Evolutionary conservation across 2,888 invertebrate genomes (phyloP), one percentile per base, ranked within the genome.

Genomic region (Apodemia hepburni): DNA sequence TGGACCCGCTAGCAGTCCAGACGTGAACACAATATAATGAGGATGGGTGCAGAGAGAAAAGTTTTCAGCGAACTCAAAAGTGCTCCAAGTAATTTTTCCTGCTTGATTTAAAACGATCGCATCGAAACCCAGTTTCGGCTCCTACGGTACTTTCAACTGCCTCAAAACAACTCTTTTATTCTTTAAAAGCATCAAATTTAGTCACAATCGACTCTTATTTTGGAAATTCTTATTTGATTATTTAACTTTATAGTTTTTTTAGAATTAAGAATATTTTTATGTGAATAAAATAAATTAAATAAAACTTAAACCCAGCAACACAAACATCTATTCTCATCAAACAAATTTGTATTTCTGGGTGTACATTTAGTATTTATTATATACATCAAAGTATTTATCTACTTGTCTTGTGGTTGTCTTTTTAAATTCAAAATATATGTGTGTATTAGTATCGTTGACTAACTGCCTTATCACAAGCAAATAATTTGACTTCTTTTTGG

Each of bases 1-100:
- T 64, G 61, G 12, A 51, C 66, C 45, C 65, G 59, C 18, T 57
- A 35, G 12, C 60, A 69, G 76, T 74, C 76, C 76, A 81, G 81
- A 87, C 86, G 87, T 85, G 87, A 84, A 85, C 82, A 85, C 85
- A 87, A 87, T 86, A 84, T 85, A 86, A 87, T 85, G 84, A 87
- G 84, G 77, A 78, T 76, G 77, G 73, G 74, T 73, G 71, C 78
- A 76, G 76, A 84, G 81, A 83, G 82, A 73, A 77, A 85, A 85
- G 83, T 85, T 85, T 82, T 80, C 78, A 81, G 76, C 78, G 75
- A 75, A 80, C 86, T 85, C 81, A 81, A 84, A 85, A 88, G 83
- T 82, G 80, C 81, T 85, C 74, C 70, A 69, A 79, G 85, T 86
- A 87, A 87, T 87, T 87, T 86, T 87, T 86, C 80, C 79, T 79